Percentiles rank a stretch among this genome's conserved stretches.
Conservation (phyloP, 2,113 vertebrate species). For the Macquaria australasica region DNA sequence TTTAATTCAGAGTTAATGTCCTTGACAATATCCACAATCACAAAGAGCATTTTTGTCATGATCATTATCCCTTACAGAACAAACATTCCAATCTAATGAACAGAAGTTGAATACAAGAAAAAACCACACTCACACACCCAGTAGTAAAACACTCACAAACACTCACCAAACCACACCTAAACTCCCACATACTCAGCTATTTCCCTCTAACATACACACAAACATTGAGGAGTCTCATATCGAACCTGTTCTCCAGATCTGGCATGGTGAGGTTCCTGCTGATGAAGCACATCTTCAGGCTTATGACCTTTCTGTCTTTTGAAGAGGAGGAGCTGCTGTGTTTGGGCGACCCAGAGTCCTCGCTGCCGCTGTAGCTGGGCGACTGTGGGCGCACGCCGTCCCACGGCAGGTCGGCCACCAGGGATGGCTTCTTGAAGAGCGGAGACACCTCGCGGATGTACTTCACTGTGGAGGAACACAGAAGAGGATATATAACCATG, state of each 20-base stretch:
- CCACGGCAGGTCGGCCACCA: conserved; percentile 95
- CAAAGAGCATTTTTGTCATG: not conserved
- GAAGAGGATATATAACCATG: not conserved
- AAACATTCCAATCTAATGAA: conserved; percentile 59
- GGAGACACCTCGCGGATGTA: conserved; percentile 97
- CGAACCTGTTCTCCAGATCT: conserved; percentile 95
- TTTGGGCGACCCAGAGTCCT: conserved; percentile 92
- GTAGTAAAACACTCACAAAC: not conserved
- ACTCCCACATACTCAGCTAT: conserved; percentile 31
- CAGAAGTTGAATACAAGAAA: not conserved
- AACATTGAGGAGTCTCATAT: not conserved
- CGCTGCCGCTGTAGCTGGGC: conserved; percentile 90
- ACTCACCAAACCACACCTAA: conserved; percentile 19
- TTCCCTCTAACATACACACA: not conserved
- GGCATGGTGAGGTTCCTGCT: conserved; percentile 97
- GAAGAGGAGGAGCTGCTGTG: conserved; percentile 78
- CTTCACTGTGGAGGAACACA: conserved; percentile 85
- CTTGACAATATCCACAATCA: not conserved
- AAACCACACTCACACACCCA: not conserved
- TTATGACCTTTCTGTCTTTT: conserved; percentile 93
- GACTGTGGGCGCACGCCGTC: conserved; percentile 88
- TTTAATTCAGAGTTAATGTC: not conserved
- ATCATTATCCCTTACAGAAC: conserved; percentile 22
- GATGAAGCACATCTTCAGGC: conserved; percentile 96
- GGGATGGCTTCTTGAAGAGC: conserved; percentile 94